Conservation (phyloP, 2,888 invertebrate species). For the Volucella inanis region DNA sequence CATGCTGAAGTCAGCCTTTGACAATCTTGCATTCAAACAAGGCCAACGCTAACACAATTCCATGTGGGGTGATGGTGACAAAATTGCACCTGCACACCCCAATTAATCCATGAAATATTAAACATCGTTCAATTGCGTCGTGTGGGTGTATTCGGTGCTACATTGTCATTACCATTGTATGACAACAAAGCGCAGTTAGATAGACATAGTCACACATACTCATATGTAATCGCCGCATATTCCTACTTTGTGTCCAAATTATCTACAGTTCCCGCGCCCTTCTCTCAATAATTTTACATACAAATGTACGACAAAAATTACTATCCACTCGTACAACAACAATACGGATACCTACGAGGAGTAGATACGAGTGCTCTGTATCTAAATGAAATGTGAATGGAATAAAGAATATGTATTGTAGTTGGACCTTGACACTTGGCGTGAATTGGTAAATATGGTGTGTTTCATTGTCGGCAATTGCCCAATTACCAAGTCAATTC, state of each 20-base stretch:
- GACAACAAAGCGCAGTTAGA: too few relatives aligned
- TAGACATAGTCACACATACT: too few relatives aligned
- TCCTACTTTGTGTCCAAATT: too few relatives aligned
- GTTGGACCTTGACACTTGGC: slow-evolving; percentile 71
- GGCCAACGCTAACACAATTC: not conserved
- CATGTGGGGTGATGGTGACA: slow-evolving; percentile 3
- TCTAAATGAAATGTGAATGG: slow-evolving; percentile 67
- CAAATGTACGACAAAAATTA: too few relatives aligned
- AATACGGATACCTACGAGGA: not conserved
- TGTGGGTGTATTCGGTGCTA: too few relatives aligned
- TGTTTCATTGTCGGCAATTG: slow-evolving; percentile 41
- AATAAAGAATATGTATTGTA: slow-evolving; percentile 47
- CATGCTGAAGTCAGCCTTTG: not conserved
- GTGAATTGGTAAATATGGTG: slow-evolving; percentile 45
- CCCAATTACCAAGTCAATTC: slow-evolving; percentile 40
- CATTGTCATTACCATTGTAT: too few relatives aligned
- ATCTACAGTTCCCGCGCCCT: too few relatives aligned
- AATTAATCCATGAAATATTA: too few relatives aligned
- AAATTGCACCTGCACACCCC: not conserved
- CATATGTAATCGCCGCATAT: too few relatives aligned
- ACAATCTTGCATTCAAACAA: too few relatives aligned
- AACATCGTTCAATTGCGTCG: too few relatives aligned
- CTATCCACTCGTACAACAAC: not conserved
- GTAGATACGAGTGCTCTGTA: slow-evolving; percentile 40
- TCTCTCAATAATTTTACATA: too few relatives aligned